Evolutionary conservation across 2,888 invertebrate species (phyloP).

Genomic region (Noctua janthina): DNA sequence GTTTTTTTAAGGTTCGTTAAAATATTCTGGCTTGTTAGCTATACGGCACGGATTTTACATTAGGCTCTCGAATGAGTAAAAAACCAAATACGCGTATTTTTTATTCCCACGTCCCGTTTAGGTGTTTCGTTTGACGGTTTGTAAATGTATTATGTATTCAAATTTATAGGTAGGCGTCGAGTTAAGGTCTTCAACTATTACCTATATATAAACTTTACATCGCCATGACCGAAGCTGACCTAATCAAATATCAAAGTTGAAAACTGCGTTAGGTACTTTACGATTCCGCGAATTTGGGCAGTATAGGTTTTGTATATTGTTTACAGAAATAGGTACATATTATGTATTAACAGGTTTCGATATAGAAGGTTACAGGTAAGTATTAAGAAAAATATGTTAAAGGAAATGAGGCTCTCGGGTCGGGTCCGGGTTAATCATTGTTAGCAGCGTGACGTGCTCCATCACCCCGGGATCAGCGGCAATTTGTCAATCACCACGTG

Average conservation of each 20-base stretch:
- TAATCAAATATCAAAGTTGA: slow-evolving; percentile 49
- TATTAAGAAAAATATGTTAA: slow-evolving; percentile 58
- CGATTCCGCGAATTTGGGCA: not conserved
- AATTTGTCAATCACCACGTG: slow-evolving; percentile 87
- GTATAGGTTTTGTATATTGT: not conserved
- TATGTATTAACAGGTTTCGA: not conserved
- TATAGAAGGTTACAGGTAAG: slow-evolving; percentile 22
- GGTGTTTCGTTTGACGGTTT: slow-evolving; percentile 45
- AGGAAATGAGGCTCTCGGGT: slow-evolving; percentile 59
- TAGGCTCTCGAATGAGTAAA: slow-evolving; percentile 46
- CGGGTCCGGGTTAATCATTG: slow-evolving; percentile 78
- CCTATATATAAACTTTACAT: slow-evolving; percentile 20
- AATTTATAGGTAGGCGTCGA: slow-evolving; percentile 55
- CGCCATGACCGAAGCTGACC: slow-evolving; percentile 50
- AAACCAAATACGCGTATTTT: slow-evolving; percentile 35
- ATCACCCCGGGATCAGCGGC: slow-evolving; percentile 80
- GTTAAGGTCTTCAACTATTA: slow-evolving; percentile 62
- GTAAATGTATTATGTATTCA: slow-evolving; percentile 48
- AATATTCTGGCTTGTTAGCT: slow-evolving; percentile 62
- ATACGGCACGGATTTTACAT: slow-evolving; percentile 54
- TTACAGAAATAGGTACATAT: not conserved
- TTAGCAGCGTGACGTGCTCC: slow-evolving; percentile 76
- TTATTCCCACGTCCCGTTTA: slow-evolving; percentile 50
- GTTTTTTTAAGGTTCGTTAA: slow-evolving; percentile 55
- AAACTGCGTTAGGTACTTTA: not conserved